Percentiles rank a stretch among this genome's conserved stretches.
phyloP scores from a whole-genome alignment of 2,888 invertebrate genomes.

The Pseudoips prasinana region DNA sequence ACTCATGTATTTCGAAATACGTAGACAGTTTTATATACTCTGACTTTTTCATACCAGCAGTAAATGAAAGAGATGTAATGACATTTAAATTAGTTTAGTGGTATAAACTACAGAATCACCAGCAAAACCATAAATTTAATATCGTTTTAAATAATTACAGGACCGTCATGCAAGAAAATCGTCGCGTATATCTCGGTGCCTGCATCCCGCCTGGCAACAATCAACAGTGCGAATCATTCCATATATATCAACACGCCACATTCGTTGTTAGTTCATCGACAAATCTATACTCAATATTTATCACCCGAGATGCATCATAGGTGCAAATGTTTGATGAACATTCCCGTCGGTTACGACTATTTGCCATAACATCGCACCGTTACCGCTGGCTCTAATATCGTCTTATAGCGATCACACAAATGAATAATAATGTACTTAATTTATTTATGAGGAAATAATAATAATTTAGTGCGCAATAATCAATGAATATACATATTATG shows the following conservation, averaged over 20 bases:
- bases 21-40: no score
- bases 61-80: no score
- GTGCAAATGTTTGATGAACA: slow-evolving; percentile 17
- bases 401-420: slow-evolving; percentile 26
- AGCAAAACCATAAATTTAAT: no score
- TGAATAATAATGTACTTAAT: slow-evolving; percentile 25
- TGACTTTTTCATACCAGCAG: no score
- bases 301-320: slow-evolving; percentile 27
- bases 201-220: slow-evolving; percentile 56
- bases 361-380: slow-evolving; percentile 15
- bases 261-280: slow-evolving; percentile 47
- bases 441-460: slow-evolving; percentile 36
- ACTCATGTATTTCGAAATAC: no score
- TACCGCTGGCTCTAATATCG: slow-evolving; percentile 32
- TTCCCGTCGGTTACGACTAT: slow-evolving; percentile 10
- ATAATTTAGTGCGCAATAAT: slow-evolving; percentile 48
- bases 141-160: slow-evolving; percentile 35
- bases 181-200: slow-evolving; percentile 59
- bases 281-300: slow-evolving; percentile 46
- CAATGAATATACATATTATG: slow-evolving; percentile 43
- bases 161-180: slow-evolving; percentile 59
- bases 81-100: no score
- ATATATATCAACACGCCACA: slow-evolving; percentile 34
- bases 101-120: no score
- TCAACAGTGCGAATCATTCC: slow-evolving; percentile 30